Evolutionary conservation across 2,888 invertebrate genomes (phyloP).

Genomic region (Sphaerophoria taeniata): DNA sequence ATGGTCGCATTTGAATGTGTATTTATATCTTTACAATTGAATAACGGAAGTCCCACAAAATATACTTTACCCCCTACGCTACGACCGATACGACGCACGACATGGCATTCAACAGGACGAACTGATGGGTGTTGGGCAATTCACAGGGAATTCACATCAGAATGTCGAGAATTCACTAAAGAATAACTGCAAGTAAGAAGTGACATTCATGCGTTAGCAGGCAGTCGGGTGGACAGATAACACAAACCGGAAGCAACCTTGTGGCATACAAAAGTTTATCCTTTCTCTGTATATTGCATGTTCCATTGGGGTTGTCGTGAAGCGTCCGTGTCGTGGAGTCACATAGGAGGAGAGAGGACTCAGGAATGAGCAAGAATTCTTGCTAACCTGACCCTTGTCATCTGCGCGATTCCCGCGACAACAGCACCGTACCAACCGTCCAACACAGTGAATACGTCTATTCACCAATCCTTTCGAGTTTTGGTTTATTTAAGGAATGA

Average conservation of each 20-base stretch:
- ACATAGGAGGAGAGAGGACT: neutral
- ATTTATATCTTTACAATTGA: conserved; percentile 31
- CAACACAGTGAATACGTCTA: neutral
- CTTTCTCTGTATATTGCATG: conserved; percentile 9
- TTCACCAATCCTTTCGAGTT: conserved; percentile 35
- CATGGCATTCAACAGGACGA: conserved; percentile 47
- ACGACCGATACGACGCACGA: too few relatives aligned
- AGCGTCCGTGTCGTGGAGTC: too few relatives aligned
- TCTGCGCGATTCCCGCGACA: neutral
- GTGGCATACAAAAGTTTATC: conserved; percentile 24
- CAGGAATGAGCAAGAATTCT: conserved; percentile 16
- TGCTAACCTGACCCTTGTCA: neutral
- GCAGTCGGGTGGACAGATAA: conserved; percentile 46
- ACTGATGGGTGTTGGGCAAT: neutral
- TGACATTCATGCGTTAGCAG: conserved; percentile 46
- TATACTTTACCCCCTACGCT: conserved; percentile 1
- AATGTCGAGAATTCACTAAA: conserved; percentile 38
- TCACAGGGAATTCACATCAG: conserved; percentile 20
- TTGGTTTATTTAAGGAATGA: conserved; percentile 51
- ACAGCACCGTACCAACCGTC: neutral
- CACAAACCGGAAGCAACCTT: conserved; percentile 42
- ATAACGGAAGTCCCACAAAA: conserved; percentile 55
- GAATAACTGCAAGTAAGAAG: conserved; percentile 35
- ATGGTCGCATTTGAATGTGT: conserved; percentile 36
- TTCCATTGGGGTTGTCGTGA: too few relatives aligned